Base-by-base conservation (phyloP, 1,140 invertebrate genomes). In the Aphaenogaster rudis region DNA sequence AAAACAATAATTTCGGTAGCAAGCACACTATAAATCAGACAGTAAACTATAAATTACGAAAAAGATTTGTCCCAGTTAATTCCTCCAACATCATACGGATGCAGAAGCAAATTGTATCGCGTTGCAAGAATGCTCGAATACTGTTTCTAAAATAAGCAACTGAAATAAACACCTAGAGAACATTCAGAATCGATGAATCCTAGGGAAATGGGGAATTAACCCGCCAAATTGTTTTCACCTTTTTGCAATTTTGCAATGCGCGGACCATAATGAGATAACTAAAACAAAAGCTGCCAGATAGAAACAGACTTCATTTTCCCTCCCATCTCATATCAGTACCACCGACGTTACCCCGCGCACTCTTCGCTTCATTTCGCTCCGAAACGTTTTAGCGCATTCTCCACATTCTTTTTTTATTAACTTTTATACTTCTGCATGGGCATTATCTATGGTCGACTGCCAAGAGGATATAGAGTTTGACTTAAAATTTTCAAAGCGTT, bases 241-340 rank as follows among this genome's bases (percentile, higher is more conserved):
- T 82, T 82, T 82, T 82, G 66, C 3, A 45, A 82, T 82, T 57
- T 72, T 82, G 66, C 50, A 21, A 72, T 82, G 50, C 45, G 77
- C 79, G 52, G 39, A 15, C 39, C 21, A 52, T 82, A 82, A 82
- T 52, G 66, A 82, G 79, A 82, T 71, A 82, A 82, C 66, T 82
- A 33, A 82, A 71, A 82, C 66, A 82, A 72, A 45, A 71, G 66
- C 66, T 13, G 79, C 79, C 66, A 82, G 39, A 57, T 52, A 64
- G 63, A 80, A 67, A 39, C 61, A 36, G 17, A 57, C 50, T 54
- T 82, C 69, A 69, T 72, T 82, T 82, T 59, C 28, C 64, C 15
- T 69, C 67, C 79, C 66, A 57, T 72, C 67, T 82, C 66, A 36
- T 81, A 81, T 81, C 79, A 72, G 50, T 21, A 39, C 52, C 11